These are phyloP conservation scores for Lamproptera curius DNA, from an alignment of 2,888 invertebrate species.

Conservation along the genomic window DNA sequence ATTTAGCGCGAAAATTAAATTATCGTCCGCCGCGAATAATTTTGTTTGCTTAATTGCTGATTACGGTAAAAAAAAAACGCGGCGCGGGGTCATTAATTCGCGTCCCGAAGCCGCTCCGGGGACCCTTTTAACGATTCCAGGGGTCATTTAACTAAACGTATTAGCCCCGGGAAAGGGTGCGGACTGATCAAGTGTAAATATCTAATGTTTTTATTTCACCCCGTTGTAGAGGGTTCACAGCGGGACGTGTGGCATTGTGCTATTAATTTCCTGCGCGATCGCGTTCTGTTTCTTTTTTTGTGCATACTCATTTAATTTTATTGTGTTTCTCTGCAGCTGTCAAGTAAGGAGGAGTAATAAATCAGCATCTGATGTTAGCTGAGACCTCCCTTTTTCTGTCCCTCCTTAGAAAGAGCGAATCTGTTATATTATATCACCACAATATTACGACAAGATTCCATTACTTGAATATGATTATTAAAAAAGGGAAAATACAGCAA, in stretches of 20 bases:
- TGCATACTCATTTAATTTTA: not conserved
- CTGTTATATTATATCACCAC: no score
- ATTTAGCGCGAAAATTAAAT: conserved; percentile 3
- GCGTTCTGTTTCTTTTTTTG: conserved; percentile 1
- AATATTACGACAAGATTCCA: no score
- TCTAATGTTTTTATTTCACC: conserved; percentile 63
- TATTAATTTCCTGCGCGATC: not conserved
- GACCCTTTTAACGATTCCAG: conserved; percentile 54
- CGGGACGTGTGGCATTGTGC: conserved; percentile 23
- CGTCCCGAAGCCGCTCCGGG: conserved; percentile 31
- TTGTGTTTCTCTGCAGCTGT: conserved; percentile 21
- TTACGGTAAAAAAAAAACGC: conserved; percentile 14
- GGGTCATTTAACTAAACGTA: conserved; percentile 69
- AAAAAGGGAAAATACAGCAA: no score
- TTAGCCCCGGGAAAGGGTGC: conserved; percentile 57
- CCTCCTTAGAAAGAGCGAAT: no score
- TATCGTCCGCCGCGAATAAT: conserved; percentile 7
- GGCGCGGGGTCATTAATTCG: conserved; percentile 35
- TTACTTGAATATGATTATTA: no score
- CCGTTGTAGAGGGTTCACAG: conserved; percentile 35
- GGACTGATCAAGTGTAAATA: conserved; percentile 66
- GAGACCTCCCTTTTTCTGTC: no score
- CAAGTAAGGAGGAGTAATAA: conserved; percentile 20
- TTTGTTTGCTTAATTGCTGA: conserved; percentile 19
- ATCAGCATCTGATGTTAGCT: no score